Percentiles rank a stretch among this genome's conserved stretches.
These are phyloP conservation scores for Hyperoplus lanceolatus DNA, from an alignment of 2,797 vertebrate genomes.

Conservation along the genomic window DNA sequence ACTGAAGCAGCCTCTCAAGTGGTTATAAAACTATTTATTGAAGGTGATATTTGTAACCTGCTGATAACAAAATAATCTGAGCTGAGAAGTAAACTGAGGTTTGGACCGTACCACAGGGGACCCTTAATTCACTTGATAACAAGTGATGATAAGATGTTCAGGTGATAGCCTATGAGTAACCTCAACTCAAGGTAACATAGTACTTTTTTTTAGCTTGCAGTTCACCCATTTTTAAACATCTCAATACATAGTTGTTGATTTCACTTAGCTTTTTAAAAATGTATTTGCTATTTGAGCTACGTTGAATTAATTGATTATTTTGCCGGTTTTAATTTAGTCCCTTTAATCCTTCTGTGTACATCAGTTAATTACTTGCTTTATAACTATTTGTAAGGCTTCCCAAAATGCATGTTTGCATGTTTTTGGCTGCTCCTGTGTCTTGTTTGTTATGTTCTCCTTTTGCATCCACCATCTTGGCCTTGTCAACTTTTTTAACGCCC, in stretches of 20 bases:
- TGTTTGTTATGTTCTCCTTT: neutral
- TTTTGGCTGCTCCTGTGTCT: neutral
- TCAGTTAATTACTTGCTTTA: neutral
- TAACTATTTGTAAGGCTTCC: neutral
- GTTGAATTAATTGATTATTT: neutral
- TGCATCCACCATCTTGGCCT: slow-evolving; percentile 1
- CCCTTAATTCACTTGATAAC: neutral
- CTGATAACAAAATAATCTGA: neutral
- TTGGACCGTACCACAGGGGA: neutral
- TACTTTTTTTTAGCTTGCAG: neutral
- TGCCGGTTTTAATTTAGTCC: neutral
- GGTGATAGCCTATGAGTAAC: neutral
- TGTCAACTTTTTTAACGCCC: neutral
- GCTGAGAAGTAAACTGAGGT: neutral
- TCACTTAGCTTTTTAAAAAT: neutral
- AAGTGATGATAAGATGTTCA: neutral
- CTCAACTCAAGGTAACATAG: neutral
- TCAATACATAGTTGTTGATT: neutral
- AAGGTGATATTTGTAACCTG: neutral
- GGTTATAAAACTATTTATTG: neutral
- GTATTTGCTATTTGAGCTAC: fast-evolving
- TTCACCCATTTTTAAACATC: neutral
- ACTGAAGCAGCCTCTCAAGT: slow-evolving; percentile 9
- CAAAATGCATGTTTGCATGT: neutral
- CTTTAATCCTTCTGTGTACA: neutral